phyloP scores from a whole-genome alignment of 2,797 vertebrate genomes.

The Sternotherus odoratus region DNA sequence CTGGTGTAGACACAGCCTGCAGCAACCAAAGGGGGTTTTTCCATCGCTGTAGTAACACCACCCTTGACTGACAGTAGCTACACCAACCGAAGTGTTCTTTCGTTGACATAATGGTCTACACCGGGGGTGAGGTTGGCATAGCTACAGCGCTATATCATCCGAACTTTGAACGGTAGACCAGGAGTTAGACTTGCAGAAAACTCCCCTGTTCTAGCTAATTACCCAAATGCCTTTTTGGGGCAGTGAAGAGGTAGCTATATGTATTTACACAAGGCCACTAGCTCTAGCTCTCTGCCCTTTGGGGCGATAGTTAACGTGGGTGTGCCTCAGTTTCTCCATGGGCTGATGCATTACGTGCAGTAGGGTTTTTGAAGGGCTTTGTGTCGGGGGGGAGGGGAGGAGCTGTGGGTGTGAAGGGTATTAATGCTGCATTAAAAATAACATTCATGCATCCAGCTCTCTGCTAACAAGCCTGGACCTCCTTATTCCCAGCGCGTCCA shows the following conservation, averaged over 20 bases:
- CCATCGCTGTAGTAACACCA: background rate
- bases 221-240: background rate
- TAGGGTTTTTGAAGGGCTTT: background rate
- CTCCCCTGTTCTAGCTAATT: background rate
- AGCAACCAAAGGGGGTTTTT: background rate
- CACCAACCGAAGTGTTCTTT: background rate
- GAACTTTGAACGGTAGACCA: background rate
- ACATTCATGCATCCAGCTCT: background rate
- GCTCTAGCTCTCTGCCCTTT: background rate
- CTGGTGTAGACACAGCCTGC: background rate
- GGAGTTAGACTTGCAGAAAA: background rate
- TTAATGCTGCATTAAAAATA: background rate
- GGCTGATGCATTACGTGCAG: background rate
- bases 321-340: background rate
- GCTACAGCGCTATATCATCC: too few species aligned
- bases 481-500: background rate
- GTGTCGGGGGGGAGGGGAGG: too few species aligned
- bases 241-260: background rate
- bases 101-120: background rate
- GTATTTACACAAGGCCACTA: background rate
- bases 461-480: background rate
- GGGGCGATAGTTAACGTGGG: background rate
- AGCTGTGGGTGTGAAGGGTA: background rate
- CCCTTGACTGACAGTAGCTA: background rate
- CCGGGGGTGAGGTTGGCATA: background rate